phyloP scores from a whole-genome alignment of 1,140 invertebrate genomes.

The Pogonomyrmex barbatus region DNA sequence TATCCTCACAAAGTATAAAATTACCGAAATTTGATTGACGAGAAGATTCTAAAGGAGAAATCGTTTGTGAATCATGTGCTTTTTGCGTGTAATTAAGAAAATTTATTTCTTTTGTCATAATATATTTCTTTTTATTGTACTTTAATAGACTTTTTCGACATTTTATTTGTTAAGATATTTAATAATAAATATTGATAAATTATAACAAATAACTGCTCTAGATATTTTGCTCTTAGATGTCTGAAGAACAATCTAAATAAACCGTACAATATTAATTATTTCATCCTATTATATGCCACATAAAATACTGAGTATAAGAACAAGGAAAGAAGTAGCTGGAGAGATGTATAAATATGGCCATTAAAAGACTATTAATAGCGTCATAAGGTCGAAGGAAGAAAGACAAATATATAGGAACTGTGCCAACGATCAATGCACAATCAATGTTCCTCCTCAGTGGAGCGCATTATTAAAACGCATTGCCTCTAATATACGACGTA shows the following conservation, averaged over 20 bases:
- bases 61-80: not conserved
- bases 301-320: slow-evolving; percentile 39
- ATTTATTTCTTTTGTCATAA: not conserved
- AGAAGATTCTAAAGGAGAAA: not conserved
- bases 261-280: slow-evolving; percentile 34
- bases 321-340: slow-evolving; percentile 39
- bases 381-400: slow-evolving; percentile 10
- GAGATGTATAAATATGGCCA: slow-evolving; percentile 44
- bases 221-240: not conserved
- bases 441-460: slow-evolving; percentile 66
- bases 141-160: not conserved
- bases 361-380: slow-evolving; percentile 54
- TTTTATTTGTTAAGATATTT: slow-evolving; percentile 7
- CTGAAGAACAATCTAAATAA: slow-evolving; percentile 1
- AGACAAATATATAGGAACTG: slow-evolving; percentile 27
- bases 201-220: too few relatives aligned
- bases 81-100: slow-evolving; percentile 7
- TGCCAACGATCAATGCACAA: slow-evolving; percentile 34
- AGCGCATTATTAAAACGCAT: slow-evolving; percentile 76
- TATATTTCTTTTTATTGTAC: not conserved
- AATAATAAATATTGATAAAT: not conserved
- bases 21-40: slow-evolving; percentile 14
- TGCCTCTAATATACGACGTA: slow-evolving; percentile 75
- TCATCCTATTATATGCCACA: slow-evolving; percentile 35
- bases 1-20: not conserved